Conservation (phyloP, 2,797 vertebrate genomes). For the Lithobates sylvaticus region DNA sequence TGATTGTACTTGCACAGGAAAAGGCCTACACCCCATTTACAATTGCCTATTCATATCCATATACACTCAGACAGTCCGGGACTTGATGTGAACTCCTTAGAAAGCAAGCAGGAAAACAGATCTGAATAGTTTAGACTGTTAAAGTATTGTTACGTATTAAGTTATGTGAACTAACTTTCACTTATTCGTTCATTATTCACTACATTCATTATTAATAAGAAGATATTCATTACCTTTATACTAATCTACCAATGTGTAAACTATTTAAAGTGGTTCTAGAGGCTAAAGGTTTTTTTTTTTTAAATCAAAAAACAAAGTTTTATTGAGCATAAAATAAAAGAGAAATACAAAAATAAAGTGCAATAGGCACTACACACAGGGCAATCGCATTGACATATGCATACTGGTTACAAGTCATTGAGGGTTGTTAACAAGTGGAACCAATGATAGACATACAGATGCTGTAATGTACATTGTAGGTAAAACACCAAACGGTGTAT, state of each 20-base stretch:
- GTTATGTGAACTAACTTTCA: neutral
- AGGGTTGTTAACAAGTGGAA: no score
- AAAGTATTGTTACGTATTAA: neutral
- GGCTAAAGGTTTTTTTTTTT: no score
- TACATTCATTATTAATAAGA: neutral
- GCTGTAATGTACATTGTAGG: no score
- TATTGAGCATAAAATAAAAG: no score
- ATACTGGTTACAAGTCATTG: no score
- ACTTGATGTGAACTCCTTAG: slow-evolving; percentile 10
- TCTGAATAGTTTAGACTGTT: slow-evolving; percentile 7
- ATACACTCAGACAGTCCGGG: neutral
- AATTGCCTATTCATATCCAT: slow-evolving; percentile 55
- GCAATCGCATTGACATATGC: no score
- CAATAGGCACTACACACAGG: no score
- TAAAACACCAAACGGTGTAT: no score
- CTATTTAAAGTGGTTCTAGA: no score
- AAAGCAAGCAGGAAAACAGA: slow-evolving; percentile 43
- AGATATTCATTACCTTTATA: neutral
- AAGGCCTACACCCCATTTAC: slow-evolving; percentile 46
- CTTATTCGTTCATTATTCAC: neutral
- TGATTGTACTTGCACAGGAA: slow-evolving; percentile 48
- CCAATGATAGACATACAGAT: no score
- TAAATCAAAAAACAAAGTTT: no score
- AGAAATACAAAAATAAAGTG: no score
- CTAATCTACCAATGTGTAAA: neutral